A percentile compares a stretch with the other conserved stretches of the same genome.
These are phyloP conservation scores for Premnoplex brunnescens DNA, from an alignment of 2,797 vertebrate genomes.

Conservation along the genomic window DNA sequence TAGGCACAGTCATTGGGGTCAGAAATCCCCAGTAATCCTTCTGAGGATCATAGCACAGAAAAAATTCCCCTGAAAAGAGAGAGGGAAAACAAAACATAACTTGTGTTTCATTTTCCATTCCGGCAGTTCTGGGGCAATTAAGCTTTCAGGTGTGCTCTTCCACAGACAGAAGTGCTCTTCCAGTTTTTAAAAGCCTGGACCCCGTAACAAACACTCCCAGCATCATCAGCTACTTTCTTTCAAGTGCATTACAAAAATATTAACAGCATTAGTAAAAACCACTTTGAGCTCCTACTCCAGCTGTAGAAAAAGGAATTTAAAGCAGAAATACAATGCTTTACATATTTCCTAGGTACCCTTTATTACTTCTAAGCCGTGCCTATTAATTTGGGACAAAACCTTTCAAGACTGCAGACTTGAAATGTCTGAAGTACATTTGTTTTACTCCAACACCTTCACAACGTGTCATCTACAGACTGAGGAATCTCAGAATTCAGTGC, in stretches of 20 bases:
- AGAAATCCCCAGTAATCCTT: constrained; percentile 98
- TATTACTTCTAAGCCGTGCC: neutral
- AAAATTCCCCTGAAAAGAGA: constrained; percentile 88
- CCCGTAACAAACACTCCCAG: neutral
- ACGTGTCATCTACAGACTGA: neutral
- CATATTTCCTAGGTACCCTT: neutral
- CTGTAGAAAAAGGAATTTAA: neutral
- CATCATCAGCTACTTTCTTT: neutral
- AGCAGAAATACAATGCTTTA: neutral
- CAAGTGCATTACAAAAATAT: neutral
- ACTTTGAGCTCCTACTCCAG: neutral
- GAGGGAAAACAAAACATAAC: neutral
- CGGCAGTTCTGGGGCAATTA: neutral
- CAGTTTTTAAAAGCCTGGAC: neutral
- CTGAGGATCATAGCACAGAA: constrained; percentile 95
- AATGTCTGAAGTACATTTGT: neutral
- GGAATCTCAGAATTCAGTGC: neutral
- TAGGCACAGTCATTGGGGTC: constrained; percentile 91
- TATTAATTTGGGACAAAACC: neutral
- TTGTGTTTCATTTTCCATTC: neutral
- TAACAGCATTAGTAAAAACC: neutral
- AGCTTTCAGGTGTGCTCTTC: neutral
- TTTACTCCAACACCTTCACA: neutral
- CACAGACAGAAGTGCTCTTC: accelerated
- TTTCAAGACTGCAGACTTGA: neutral